Conservation (phyloP, 2,888 invertebrate species). For the Leucophenga montana region DNA sequence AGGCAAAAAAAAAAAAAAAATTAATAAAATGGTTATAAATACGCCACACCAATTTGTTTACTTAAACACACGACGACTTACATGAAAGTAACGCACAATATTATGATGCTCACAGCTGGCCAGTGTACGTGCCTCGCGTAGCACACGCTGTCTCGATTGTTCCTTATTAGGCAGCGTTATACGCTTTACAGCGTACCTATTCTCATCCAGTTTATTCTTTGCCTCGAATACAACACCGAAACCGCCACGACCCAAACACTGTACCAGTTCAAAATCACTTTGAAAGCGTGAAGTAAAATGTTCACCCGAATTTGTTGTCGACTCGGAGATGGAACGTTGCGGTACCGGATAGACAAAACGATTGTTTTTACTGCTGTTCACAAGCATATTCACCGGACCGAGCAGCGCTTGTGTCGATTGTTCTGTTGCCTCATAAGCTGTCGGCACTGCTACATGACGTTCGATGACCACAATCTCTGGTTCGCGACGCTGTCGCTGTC, state of each 20-base stretch:
- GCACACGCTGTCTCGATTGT: constrained; percentile 87
- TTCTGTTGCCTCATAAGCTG: constrained; percentile 71
- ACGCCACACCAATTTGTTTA: background rate
- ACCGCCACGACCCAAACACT: constrained; percentile 90
- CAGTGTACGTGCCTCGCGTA: constrained; percentile 94
- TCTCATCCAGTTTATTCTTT: constrained; percentile 93
- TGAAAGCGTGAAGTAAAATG: constrained; percentile 79
- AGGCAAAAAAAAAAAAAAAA: constrained; percentile 46
- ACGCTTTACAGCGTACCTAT: constrained; percentile 95
- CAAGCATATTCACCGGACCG: constrained; percentile 51
- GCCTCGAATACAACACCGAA: constrained; percentile 98
- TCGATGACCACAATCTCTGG: constrained; percentile 72
- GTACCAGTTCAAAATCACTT: constrained; percentile 87
- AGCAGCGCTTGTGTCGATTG: constrained; percentile 62
- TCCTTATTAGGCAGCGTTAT: constrained; percentile 90
- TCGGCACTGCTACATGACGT: constrained; percentile 71
- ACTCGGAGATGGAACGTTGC: constrained; percentile 63
- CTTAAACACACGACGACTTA: constrained; percentile 47
- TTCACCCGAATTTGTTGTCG: constrained; percentile 61
- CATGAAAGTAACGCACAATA: constrained; percentile 88
- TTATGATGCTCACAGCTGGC: constrained; percentile 95
- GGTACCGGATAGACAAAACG: constrained; percentile 37
- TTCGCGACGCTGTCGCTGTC: constrained; percentile 72
- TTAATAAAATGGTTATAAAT: background rate
- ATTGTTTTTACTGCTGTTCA: constrained; percentile 39